phyloP scores from a whole-genome alignment of 2,797 vertebrate genomes.

The Poecilia gillii region DNA sequence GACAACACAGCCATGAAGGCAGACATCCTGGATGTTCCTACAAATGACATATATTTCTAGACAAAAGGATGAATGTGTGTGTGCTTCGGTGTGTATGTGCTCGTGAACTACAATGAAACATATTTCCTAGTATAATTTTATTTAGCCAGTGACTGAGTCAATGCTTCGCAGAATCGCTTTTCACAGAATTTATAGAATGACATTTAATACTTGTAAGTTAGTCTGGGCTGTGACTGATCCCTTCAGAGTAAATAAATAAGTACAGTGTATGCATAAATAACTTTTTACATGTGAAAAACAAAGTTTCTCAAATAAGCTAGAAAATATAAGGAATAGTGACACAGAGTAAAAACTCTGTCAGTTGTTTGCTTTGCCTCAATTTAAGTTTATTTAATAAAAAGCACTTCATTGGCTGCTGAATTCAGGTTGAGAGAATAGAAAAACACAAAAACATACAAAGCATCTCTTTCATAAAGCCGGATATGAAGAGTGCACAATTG shows the following conservation, averaged over 20 bases:
- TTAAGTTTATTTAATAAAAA: neutral
- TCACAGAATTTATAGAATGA: neutral
- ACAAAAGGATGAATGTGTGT: neutral
- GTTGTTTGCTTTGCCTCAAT: neutral
- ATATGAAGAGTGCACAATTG: neutral
- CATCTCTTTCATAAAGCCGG: neutral
- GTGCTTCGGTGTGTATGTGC: neutral
- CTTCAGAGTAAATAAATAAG: neutral
- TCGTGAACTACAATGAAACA: neutral
- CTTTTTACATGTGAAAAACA: neutral
- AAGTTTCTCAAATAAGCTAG: neutral
- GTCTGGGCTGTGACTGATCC: neutral
- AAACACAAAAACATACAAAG: neutral
- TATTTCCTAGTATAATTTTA: neutral
- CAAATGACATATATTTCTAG: neutral
- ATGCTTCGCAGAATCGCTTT: neutral
- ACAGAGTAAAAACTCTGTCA: neutral
- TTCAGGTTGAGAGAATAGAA: neutral
- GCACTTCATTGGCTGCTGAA: neutral
- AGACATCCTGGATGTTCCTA: slow-evolving; percentile 11
- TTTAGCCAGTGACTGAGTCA: neutral
- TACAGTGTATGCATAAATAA: neutral
- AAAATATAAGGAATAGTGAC: neutral
- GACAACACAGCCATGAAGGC: slow-evolving; percentile 3
- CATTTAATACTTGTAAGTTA: neutral